Evolutionary conservation across 2,113 vertebrate species (phyloP).

Genomic region (Muntiacus reevesi): DNA sequence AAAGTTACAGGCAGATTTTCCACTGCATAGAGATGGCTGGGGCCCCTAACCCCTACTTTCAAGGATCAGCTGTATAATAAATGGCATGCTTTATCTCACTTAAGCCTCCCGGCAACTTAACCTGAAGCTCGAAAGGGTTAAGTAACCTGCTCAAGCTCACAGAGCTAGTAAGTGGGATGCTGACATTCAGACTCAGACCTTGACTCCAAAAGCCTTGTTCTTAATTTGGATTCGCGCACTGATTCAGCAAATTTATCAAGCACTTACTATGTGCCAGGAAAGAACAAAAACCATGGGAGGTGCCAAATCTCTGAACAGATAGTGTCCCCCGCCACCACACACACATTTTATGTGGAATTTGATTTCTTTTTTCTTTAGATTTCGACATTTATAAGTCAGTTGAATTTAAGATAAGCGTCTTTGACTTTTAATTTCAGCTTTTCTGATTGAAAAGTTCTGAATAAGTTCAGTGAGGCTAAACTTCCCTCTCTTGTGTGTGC

Average conservation of each 20-base stretch:
- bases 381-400: not conserved
- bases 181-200: not conserved
- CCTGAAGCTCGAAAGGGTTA: not conserved
- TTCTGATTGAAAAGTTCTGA: not conserved
- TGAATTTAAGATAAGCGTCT: not conserved
- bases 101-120: not conserved
- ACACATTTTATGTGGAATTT: not conserved
- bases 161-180: not conserved
- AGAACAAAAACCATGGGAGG: not conserved
- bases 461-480: not conserved
- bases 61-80: not conserved
- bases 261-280: not conserved
- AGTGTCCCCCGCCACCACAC: accelerated
- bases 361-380: not conserved
- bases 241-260: not conserved
- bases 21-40: not conserved
- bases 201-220: not conserved
- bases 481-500: not conserved
- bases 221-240: not conserved
- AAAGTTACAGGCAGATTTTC: not conserved
- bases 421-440: not conserved
- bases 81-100: not conserved
- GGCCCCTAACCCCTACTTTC: not conserved
- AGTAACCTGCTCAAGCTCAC: not conserved
- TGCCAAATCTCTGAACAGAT: not conserved